Evolutionary conservation across 2,888 invertebrate genomes (phyloP), one percentile per base, ranked within the genome.

Genomic region (Achlya flavicornis): DNA sequence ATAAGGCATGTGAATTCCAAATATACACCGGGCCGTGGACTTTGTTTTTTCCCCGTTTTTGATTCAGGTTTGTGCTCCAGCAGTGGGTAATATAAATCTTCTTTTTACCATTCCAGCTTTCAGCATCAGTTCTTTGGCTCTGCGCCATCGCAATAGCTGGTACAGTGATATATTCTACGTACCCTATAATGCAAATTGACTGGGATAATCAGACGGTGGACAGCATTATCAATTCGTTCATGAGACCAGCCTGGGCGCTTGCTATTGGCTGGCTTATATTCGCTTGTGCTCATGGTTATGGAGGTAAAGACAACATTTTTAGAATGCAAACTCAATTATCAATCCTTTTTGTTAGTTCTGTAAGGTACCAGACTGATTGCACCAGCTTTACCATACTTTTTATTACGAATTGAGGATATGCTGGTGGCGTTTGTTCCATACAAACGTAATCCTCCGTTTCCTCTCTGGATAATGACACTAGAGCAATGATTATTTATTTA

Each of bases 191-290:
- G 74, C 83, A 87, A 61, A 7, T 73, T 0, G 82, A 85, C 19
- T 89, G 88, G 86, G 69, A 87, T 57, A 88, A 85, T 59, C 86
- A 88, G 64, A 62, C 79, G 0, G 78, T 80, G 32, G 89, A 90
- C 63, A 85, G 75, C 58, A 59, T 88, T 16, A 80, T 88, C 58
- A 90, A 90, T 65, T 88, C 91, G 0, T 87, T 90, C 62, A 84
- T 88, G 75, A 80, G 93, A 59, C 85, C 92, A 0, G 75, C 78
- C 0, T 94, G 94, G 94, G 86, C 90, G 0, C 38, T 90, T 11
- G 90, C 86, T 8, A 67, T 94, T 1, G 85, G 90, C 0, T 94
- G 94, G 94, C 75, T 94, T 4, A 81, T 94, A 19, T 86, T 93
- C 53, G 92, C 93, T 0, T 94, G 94, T 63, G 81, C 77, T 1